These are phyloP conservation scores for Sebastes schlegelii DNA, from an alignment of 2,113 vertebrate species.

Conservation along the genomic window DNA sequence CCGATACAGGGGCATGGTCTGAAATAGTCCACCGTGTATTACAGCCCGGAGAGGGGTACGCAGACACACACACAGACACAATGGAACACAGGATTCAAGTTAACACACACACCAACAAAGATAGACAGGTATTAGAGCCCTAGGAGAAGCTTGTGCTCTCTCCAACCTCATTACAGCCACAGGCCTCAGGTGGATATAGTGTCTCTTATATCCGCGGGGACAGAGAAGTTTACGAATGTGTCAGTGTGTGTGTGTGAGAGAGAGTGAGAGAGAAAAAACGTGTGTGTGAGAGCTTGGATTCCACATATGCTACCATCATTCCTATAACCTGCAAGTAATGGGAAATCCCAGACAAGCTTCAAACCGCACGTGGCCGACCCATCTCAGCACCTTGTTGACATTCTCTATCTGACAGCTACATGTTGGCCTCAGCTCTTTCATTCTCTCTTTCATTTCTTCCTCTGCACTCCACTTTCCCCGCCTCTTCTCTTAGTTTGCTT, in stretches of 20 bases:
- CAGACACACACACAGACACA: constrained; percentile 22
- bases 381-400: constrained; percentile 50
- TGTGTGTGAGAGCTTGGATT: background rate
- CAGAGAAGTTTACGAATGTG: constrained; percentile 20
- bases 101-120: constrained; percentile 46
- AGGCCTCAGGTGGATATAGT: constrained; percentile 65
- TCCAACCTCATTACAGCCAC: constrained; percentile 70
- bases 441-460: constrained; percentile 49
- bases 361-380: background rate
- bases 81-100: constrained; percentile 28
- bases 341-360: constrained; percentile 4
- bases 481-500: constrained; percentile 60
- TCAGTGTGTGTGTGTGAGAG: constrained; percentile 6
- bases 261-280: background rate
- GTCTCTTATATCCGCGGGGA: constrained; percentile 41
- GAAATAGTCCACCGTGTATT: constrained; percentile 75
- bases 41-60: constrained; percentile 58
- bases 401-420: constrained; percentile 43
- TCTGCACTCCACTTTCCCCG: constrained; percentile 19
- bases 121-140: constrained; percentile 61
- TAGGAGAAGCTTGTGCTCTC: constrained; percentile 50
- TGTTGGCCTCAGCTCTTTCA: constrained; percentile 39
- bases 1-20: constrained; percentile 73
- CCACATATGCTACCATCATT: background rate
- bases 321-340: constrained; percentile 7